Percentiles rank a stretch among this genome's conserved stretches.
Evolutionary conservation across 2,797 vertebrate genomes (phyloP).

Genomic region (Ctenosaura bakeri): DNA sequence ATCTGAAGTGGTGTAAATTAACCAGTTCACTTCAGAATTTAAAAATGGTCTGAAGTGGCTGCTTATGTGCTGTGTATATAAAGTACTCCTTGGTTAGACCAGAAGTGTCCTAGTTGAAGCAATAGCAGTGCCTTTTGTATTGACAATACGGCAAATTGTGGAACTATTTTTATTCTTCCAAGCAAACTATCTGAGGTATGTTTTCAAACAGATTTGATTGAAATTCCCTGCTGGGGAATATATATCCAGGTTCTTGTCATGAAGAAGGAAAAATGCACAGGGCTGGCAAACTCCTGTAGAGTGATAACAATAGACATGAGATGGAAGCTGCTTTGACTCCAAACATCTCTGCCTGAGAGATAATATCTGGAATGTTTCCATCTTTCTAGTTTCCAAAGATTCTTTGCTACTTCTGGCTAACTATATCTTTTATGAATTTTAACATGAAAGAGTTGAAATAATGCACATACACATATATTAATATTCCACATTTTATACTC

Average conservation of each 20-base stretch:
- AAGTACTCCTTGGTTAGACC: not conserved
- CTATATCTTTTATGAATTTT: not conserved
- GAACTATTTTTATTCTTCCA: constrained; percentile 17
- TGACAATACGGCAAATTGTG: not conserved
- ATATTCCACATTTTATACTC: not conserved
- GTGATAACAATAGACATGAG: constrained; percentile 4
- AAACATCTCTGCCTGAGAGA: not conserved
- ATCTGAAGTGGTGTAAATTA: too few relatives aligned
- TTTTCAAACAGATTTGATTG: constrained; percentile 36
- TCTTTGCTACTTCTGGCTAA: not conserved
- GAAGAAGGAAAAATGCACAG: constrained; percentile 14
- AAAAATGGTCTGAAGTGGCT: not conserved
- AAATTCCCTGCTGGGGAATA: constrained; percentile 31
- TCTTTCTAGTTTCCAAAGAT: not conserved
- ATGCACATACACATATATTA: not conserved
- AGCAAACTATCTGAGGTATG: not conserved
- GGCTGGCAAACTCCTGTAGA: constrained; percentile 4
- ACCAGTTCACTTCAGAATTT: not conserved
- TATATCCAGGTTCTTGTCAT: constrained; percentile 14
- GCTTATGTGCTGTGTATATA: not conserved
- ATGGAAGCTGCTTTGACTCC: constrained; percentile 10
- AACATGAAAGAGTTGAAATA: not conserved
- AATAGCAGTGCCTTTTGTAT: not conserved
- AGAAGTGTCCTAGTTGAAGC: not conserved
- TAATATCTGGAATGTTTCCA: not conserved